Evolutionary conservation across 92 coral and sea anemone genomes (phyloP).

Genomic region (Epizoanthus scotinus): DNA sequence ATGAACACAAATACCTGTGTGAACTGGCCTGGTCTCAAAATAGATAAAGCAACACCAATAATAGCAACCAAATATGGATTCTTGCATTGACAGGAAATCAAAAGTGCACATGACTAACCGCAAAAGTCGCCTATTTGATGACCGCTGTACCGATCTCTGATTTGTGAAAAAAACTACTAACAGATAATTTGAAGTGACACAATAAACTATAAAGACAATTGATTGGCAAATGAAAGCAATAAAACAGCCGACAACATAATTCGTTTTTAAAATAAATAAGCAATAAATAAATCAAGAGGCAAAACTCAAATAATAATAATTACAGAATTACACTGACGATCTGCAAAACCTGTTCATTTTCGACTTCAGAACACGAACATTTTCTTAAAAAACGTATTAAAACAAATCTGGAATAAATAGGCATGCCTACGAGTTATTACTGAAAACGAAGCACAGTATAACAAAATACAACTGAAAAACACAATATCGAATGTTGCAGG

Average conservation of each 20-base stretch:
- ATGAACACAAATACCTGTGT: neutral
- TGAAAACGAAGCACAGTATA: neutral
- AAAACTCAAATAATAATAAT: no score
- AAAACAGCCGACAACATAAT: neutral
- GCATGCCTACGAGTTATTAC: no score
- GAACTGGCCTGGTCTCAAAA: slow-evolving; percentile 24
- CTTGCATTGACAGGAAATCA: neutral
- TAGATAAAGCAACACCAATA: neutral
- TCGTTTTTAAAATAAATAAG: neutral
- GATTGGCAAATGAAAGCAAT: neutral
- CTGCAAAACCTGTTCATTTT: no score
- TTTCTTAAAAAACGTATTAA: neutral
- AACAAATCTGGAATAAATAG: neutral
- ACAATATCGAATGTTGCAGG: neutral
- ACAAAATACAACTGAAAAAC: neutral
- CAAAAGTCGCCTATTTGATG: neutral
- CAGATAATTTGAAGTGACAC: neutral
- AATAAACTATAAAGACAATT: neutral
- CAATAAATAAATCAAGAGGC: no score
- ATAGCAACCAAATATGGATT: slow-evolving; percentile 11
- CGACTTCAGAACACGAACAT: neutral
- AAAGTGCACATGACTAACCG: slow-evolving; percentile 28
- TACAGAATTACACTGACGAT: no score
- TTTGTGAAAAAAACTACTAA: neutral
- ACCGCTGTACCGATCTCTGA: neutral